Conservation (phyloP, 2,888 invertebrate species). For the Neoascia interrupta region DNA sequence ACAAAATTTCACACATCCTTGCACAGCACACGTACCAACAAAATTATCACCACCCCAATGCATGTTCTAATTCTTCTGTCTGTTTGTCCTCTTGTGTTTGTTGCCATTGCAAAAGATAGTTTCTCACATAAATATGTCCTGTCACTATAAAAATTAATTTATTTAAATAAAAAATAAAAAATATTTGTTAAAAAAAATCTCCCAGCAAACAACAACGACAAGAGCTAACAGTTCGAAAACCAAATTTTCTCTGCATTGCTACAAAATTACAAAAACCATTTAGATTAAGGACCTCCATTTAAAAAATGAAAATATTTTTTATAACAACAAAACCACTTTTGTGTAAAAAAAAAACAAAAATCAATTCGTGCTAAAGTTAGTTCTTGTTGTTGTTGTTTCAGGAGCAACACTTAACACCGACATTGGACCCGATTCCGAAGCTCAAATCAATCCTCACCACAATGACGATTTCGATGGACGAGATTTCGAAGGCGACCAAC, state of each 20-base stretch:
- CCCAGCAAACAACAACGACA: constrained; percentile 73
- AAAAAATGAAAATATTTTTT: constrained; percentile 8
- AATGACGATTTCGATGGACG: constrained; percentile 81
- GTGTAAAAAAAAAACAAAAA: constrained; percentile 2
- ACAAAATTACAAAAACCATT: constrained; percentile 8
- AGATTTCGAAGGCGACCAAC: constrained; percentile 77
- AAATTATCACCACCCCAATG: constrained; percentile 46
- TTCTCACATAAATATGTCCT: too few species aligned
- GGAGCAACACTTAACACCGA: constrained; percentile 83
- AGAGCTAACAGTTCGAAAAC: constrained; percentile 73
- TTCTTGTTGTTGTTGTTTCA: constrained; percentile 83
- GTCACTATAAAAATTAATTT: too few species aligned
- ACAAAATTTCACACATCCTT: not conserved
- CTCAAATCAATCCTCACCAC: constrained; percentile 83
- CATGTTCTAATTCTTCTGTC: constrained; percentile 60
- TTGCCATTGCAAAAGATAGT: constrained; percentile 25
- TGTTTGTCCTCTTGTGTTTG: constrained; percentile 63
- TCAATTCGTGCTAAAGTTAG: constrained; percentile 77
- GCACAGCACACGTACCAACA: constrained; percentile 14
- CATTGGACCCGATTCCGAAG: constrained; percentile 83
- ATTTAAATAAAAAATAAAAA: not conserved
- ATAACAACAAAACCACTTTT: constrained; percentile 1
- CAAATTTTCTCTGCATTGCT: constrained; percentile 54
- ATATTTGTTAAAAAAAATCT: not conserved
- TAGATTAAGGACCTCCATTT: constrained; percentile 18